phyloP scores from a whole-genome alignment of 2,888 invertebrate species.

The Ypsolopha scabrella region DNA sequence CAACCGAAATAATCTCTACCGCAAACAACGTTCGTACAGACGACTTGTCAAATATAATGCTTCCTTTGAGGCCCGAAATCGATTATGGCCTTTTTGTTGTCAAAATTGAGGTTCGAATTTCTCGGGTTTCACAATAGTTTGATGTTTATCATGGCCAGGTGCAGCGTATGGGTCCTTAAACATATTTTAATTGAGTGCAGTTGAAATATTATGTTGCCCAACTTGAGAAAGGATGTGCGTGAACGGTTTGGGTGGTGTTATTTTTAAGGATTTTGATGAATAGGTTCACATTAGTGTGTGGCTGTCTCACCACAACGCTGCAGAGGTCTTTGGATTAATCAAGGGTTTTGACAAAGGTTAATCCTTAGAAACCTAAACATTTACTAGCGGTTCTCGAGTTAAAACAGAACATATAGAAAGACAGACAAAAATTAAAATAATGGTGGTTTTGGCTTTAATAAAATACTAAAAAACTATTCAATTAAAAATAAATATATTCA shows the following conservation, averaged over 20 bases:
- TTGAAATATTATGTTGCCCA: slow-evolving; percentile 19
- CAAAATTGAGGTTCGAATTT: slow-evolving; percentile 67
- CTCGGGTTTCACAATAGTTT: slow-evolving; percentile 64
- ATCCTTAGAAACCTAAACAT: no score
- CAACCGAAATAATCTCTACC: slow-evolving; percentile 69
- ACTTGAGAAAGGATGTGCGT: slow-evolving; percentile 4
- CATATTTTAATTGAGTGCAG: slow-evolving; percentile 58
- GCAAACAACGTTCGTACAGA: slow-evolving; percentile 64
- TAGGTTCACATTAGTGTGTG: not conserved
- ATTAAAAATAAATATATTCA: no score
- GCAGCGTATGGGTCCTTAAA: slow-evolving; percentile 41
- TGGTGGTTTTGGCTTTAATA: no score
- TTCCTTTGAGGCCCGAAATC: slow-evolving; percentile 61
- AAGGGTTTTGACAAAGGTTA: no score
- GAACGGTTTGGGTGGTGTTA: slow-evolving; percentile 4
- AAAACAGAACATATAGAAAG: no score
- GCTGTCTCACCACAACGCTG: not conserved
- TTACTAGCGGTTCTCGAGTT: no score
- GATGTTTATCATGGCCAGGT: slow-evolving; percentile 66
- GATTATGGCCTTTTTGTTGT: slow-evolving; percentile 70
- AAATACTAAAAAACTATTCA: no score
- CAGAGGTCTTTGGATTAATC: not conserved
- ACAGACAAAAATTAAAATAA: no score
- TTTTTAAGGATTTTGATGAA: slow-evolving; percentile 3
- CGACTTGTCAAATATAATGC: slow-evolving; percentile 68